A percentile compares a stretch with the other conserved stretches of the same genome.
Conservation (phyloP, 2,888 invertebrate species). For the Colostygia pectinataria region DNA sequence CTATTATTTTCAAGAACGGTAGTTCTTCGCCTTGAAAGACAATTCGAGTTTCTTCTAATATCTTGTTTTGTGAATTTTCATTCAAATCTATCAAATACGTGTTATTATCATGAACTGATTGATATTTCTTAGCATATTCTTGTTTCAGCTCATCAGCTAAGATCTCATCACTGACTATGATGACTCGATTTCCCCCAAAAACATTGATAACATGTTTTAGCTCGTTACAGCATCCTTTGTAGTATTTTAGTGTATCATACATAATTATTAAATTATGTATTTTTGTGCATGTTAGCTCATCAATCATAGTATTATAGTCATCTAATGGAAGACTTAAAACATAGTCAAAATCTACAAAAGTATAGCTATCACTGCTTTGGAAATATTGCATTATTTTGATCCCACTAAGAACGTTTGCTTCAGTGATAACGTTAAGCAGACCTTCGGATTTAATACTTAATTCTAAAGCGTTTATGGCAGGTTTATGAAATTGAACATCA, state of each 20-base stretch:
- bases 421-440: constrained; percentile 39
- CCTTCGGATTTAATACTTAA: constrained; percentile 26
- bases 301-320: constrained; percentile 41
- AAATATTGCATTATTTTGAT: constrained; percentile 44
- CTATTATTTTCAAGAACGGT: constrained; percentile 34
- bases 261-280: constrained; percentile 38
- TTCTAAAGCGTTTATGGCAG: constrained; percentile 34
- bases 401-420: constrained; percentile 39
- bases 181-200: constrained; percentile 34
- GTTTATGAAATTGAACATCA: constrained; percentile 35
- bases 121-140: constrained; percentile 21
- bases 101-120: constrained; percentile 32
- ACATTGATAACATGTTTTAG: constrained; percentile 36
- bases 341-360: constrained; percentile 47
- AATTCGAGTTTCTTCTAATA: constrained; percentile 36
- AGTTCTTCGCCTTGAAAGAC: constrained; percentile 43
- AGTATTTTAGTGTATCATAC: constrained; percentile 39
- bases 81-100: constrained; percentile 36
- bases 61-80: constrained; percentile 33
- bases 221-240: constrained; percentile 35
- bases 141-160: constrained; percentile 29
- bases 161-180: constrained; percentile 38
- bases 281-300: constrained; percentile 39
- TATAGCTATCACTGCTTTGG: constrained; percentile 28
- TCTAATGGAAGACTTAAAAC: constrained; percentile 40